phyloP scores from a whole-genome alignment of 2,113 vertebrate genomes.

The Sceloporus tristichus region DNA sequence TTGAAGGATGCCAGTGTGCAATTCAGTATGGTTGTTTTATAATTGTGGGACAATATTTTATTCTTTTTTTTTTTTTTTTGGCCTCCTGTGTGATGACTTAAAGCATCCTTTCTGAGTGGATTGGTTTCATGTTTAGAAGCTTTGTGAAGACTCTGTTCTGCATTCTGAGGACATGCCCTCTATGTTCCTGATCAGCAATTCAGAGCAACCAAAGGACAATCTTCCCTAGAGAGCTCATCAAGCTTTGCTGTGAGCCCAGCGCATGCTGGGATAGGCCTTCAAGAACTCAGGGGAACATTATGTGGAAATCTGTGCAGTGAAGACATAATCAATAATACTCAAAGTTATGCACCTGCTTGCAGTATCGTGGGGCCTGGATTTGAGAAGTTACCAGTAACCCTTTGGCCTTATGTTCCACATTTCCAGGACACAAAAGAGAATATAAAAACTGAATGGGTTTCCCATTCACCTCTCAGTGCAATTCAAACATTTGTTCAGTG shows the following conservation, averaged over 20 bases:
- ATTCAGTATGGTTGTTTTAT: background rate
- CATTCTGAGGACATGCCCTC: conserved; percentile 17
- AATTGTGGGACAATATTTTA: background rate
- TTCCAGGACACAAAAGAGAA: conserved; percentile 6
- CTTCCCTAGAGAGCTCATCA: conserved; percentile 20
- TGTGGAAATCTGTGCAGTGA: conserved; percentile 29
- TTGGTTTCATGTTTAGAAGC: background rate
- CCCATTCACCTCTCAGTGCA: conserved; percentile 24
- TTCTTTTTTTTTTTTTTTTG: background rate
- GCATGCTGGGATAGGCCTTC: conserved; percentile 23
- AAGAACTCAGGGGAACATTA: conserved; percentile 17
- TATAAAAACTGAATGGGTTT: background rate
- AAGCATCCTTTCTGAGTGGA: background rate
- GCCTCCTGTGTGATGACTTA: background rate
- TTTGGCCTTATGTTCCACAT: conserved; percentile 17
- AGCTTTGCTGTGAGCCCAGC: conserved; percentile 20
- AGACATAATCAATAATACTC: conserved; percentile 41
- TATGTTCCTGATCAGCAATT: conserved; percentile 35
- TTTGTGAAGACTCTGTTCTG: background rate
- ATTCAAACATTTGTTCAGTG: conserved; percentile 34
- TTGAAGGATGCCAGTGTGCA: background rate
- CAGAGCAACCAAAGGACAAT: conserved; percentile 17
- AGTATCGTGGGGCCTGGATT: accelerated
- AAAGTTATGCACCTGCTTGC: conserved; percentile 26
- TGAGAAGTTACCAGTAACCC: conserved; percentile 16